phyloP scores from a whole-genome alignment of 2,113 vertebrate genomes.

The Semnornis frantzii region DNA sequence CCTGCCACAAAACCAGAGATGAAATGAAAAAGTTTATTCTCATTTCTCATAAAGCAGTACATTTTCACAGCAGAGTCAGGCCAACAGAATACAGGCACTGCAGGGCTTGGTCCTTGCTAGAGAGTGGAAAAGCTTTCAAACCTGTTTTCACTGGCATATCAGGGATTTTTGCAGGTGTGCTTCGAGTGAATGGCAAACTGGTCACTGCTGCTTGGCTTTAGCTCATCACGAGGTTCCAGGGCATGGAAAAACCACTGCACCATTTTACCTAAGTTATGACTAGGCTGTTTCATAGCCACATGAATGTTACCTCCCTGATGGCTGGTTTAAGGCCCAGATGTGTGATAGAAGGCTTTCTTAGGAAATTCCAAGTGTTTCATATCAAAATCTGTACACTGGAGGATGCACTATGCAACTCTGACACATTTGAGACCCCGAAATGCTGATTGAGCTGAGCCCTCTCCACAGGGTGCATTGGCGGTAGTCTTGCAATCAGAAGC shows the following conservation, averaged over 20 bases:
- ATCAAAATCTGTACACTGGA: not conserved
- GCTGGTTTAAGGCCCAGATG: not conserved
- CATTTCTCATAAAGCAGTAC: not conserved
- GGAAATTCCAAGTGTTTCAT: not conserved
- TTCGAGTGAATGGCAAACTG: not conserved
- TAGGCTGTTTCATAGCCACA: not conserved
- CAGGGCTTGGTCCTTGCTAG: not conserved
- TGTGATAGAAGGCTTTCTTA: not conserved
- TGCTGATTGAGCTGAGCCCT: not conserved
- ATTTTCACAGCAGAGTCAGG: not conserved
- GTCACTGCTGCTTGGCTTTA: not conserved
- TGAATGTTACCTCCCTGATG: fast-evolving
- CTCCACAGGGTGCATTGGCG: not conserved
- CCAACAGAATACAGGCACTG: not conserved
- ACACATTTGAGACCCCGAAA: not conserved
- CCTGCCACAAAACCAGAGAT: not conserved
- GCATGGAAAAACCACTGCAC: not conserved
- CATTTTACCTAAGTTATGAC: not conserved
- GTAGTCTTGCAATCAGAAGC: not conserved
- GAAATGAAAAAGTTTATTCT: not conserved
- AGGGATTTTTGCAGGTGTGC: not conserved
- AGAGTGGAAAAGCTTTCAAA: not conserved
- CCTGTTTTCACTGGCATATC: no score
- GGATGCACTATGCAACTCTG: not conserved
- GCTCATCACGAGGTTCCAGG: not conserved